Percentiles rank a stretch among this genome's conserved stretches.
These are phyloP conservation scores for Scophthalmus maximus DNA, from an alignment of 2,113 vertebrate species.

Conservation along the genomic window DNA sequence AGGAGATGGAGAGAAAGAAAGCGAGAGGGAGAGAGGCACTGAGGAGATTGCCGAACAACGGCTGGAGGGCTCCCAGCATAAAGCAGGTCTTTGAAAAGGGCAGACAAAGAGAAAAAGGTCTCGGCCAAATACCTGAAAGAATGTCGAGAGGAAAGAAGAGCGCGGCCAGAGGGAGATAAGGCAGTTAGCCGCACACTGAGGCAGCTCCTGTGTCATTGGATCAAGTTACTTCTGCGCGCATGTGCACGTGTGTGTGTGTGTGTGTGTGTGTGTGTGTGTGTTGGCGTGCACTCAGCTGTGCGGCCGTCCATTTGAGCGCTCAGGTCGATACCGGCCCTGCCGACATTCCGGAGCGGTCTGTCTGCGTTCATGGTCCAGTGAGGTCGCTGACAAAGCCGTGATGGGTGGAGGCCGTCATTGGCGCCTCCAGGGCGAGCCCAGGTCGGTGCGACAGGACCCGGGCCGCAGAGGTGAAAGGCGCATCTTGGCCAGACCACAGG, in stretches of 20 bases:
- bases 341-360: constrained; percentile 76
- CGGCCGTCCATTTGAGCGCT: constrained; percentile 62
- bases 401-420: constrained; percentile 62
- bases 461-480: constrained; percentile 31
- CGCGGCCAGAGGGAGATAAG: constrained; percentile 79
- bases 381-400: constrained; percentile 76
- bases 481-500: constrained; percentile 32
- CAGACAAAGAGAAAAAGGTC: constrained; percentile 83
- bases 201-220: constrained; percentile 77
- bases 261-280: constrained; percentile 15
- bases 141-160: constrained; percentile 83
- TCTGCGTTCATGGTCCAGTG: constrained; percentile 79
- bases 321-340: constrained; percentile 62
- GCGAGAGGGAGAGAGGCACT: constrained; percentile 25
- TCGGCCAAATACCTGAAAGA: constrained; percentile 83
- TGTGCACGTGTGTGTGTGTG: constrained; percentile 25
- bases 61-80: constrained; percentile 76
- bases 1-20: constrained; percentile 28
- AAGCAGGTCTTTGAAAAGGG: constrained; percentile 83
- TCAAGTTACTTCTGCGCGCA: constrained; percentile 63
- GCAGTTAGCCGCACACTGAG: constrained; percentile 80
- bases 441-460: constrained; percentile 38
- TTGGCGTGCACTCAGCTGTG: constrained; percentile 42
- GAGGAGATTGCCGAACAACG: constrained; percentile 57
- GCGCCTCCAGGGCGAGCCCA: constrained; percentile 67